Evolutionary conservation across 2,797 vertebrate species (phyloP).

Genomic region (Sebastiscus albofasciatus): DNA sequence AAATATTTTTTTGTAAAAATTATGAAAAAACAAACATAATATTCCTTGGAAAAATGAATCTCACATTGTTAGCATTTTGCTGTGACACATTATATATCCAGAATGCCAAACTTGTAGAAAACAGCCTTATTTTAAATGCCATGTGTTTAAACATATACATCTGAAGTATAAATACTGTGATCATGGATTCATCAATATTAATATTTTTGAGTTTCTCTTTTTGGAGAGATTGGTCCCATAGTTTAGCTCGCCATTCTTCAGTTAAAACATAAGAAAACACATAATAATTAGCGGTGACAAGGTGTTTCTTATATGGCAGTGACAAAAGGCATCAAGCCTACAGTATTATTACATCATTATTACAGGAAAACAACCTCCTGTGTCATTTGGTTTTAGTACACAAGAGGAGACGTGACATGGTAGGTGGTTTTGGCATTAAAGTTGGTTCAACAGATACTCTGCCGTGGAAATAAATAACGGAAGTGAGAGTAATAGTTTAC

Average conservation of each 20-base stretch:
- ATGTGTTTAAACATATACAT: neutral
- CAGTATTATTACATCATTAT: neutral
- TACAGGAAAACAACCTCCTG: neutral
- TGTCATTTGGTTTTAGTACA: neutral
- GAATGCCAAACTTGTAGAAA: neutral
- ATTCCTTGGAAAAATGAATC: neutral
- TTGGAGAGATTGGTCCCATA: neutral
- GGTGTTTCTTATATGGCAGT: neutral
- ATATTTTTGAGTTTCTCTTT: neutral
- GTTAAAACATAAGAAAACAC: neutral
- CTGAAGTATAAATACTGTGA: neutral
- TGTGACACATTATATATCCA: neutral
- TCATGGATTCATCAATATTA: neutral
- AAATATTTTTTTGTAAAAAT: slow-evolving; percentile 19
- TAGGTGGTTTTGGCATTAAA: slow-evolving; percentile 13
- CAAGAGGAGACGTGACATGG: neutral
- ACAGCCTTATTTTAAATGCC: neutral
- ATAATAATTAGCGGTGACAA: neutral
- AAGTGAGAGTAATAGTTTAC: neutral
- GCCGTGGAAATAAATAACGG: neutral
- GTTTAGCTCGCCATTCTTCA: neutral
- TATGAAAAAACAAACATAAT: slow-evolving; percentile 4
- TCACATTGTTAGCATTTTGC: neutral
- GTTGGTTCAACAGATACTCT: neutral
- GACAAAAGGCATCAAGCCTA: neutral